Conservation (phyloP, 2,113 vertebrate species). For the Pangasianodon hypophthalmus region DNA sequence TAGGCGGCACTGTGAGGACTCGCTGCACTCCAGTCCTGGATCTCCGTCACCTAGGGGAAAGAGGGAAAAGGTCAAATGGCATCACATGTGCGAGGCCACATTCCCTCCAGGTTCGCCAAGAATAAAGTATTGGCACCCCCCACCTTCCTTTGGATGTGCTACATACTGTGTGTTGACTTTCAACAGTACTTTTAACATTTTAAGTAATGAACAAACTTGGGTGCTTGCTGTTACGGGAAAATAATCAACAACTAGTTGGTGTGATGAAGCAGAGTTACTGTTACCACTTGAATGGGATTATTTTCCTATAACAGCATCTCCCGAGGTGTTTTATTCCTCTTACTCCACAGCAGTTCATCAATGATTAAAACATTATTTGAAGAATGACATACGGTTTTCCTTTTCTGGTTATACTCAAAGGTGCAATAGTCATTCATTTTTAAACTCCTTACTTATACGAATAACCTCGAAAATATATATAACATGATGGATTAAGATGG, state of each 20-base stretch:
- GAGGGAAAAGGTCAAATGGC: not conserved
- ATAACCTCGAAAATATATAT: too few relatives aligned
- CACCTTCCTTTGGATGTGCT: too few relatives aligned
- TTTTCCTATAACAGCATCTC: too few relatives aligned
- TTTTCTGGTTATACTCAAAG: not conserved
- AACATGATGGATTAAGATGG: too few relatives aligned
- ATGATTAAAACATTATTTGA: not conserved
- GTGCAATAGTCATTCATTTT: not conserved
- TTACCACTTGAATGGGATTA: too few relatives aligned
- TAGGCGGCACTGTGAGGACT: conserved; percentile 98
- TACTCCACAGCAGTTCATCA: not conserved
- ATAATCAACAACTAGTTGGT: not conserved
- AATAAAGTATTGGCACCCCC: not conserved
- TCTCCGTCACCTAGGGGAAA: conserved; percentile 90
- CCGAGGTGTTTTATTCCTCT: not conserved
- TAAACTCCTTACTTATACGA: not conserved
- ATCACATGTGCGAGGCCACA: not conserved
- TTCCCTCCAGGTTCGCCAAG: not conserved
- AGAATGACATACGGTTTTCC: not conserved
- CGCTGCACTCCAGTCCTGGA: conserved; percentile 98
- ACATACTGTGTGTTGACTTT: not conserved
- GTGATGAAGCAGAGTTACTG: not conserved
- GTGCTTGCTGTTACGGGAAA: not conserved
- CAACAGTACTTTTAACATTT: not conserved
- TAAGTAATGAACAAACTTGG: not conserved